These are phyloP conservation scores for Diogma glabrata DNA, from an alignment of 2,888 invertebrate genomes.

Conservation along the genomic window DNA sequence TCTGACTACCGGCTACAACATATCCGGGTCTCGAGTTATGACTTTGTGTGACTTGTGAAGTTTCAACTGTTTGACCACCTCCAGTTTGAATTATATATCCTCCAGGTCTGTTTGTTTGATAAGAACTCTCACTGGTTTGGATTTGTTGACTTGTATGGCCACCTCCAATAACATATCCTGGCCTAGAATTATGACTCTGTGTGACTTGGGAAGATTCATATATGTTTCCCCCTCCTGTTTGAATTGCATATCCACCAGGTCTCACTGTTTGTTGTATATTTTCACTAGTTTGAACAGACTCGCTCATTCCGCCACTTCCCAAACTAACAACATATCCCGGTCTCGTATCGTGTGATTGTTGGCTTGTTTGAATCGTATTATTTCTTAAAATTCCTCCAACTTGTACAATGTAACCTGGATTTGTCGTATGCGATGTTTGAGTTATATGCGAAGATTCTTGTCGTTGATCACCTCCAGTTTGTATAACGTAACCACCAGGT, in stretches of 20 bases:
- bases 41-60: not conserved
- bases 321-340: not conserved
- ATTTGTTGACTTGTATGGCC: not conserved
- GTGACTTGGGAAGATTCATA: no score
- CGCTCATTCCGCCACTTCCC: not conserved
- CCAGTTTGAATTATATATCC: no score
- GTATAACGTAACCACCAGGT: not conserved
- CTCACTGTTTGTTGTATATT: not conserved
- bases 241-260: not conserved
- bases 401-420: not conserved
- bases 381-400: no score
- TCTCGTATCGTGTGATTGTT: not conserved
- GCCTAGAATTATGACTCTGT: not conserved
- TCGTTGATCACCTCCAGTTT: not conserved
- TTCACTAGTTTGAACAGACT: not conserved
- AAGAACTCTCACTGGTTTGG: not conserved
- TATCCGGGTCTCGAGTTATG: not conserved
- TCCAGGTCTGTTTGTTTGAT: not conserved
- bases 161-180: not conserved
- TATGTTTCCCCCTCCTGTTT: no score
- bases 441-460: not conserved
- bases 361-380: not conserved
- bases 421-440: not conserved
- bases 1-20: not conserved
- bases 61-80: conserved; percentile 1